Evolutionary conservation across 2,113 vertebrate genomes (phyloP), one percentile per base, ranked within the genome.

Genomic region (Oryzias celebensis): DNA sequence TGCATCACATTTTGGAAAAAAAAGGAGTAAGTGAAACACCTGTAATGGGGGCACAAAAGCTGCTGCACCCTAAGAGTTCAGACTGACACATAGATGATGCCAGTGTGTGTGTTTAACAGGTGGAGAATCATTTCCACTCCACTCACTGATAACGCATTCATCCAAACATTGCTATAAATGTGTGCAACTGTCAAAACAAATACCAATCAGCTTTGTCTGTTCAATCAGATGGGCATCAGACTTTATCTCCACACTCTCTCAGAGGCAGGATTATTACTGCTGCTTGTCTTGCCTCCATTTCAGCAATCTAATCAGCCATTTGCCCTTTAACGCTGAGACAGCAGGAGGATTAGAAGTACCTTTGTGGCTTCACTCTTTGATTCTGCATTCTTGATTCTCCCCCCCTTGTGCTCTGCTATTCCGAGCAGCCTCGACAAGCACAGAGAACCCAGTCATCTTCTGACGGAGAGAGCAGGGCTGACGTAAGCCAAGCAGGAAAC

Each of bases 231-330:
- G 15, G 24, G 55, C 68, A 61, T 63, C 47, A 4, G 55, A 42
- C 22, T 80, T 81, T 58, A 73, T 81, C 75, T 82, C 78, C 65
- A 65, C 71, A 69, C 62, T 43, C 70, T 49, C 75, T 78, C 60
- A 55, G 51, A 62, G 64, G 61, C 80, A 63, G 80, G 64, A 74
- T 82, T 79, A 79, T 83, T 73, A 83, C 65, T 22, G 70, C 72
- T 65, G 68, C 73, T 78, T 65, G 73, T 71, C 57, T 53, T 7
- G 68, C 65, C 72, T 78, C 57, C 10, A 60, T 81, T 82, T 85
- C 71, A 81, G 81, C 64, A 78, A 81, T 81, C 79, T 73, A 85
- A 85, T 85, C 87, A 82, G 77, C 77, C 73, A n/a, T 75, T 78
- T 84, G 84, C 71, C 86, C 83, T 88, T 89, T 87, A 73, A 80